Conservation (phyloP, 1,140 invertebrate genomes). For the Aricia agestis region DNA sequence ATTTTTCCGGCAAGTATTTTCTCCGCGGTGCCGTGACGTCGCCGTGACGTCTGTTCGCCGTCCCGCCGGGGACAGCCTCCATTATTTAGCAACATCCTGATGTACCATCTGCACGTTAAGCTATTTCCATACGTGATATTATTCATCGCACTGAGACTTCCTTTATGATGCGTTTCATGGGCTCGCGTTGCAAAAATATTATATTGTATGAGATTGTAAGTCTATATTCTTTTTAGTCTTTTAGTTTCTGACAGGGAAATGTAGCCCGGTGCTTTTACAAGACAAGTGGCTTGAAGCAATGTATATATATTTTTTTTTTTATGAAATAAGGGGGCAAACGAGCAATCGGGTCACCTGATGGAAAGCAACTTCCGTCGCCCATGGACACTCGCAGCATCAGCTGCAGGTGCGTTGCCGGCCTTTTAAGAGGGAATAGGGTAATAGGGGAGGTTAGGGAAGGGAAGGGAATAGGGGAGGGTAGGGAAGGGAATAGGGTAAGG, state of each 20-base stretch:
- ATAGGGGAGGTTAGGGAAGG: no score
- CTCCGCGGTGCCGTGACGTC: slow-evolving; percentile 36
- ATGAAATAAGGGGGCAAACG: no score
- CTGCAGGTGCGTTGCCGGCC: no score
- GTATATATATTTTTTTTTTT: no score
- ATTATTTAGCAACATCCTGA: slow-evolving; percentile 52
- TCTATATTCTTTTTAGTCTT: background rate
- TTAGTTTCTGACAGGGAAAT: background rate
- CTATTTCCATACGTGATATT: slow-evolving; percentile 32
- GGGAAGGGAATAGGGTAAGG: no score
- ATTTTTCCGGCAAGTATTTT: slow-evolving; percentile 46
- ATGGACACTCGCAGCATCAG: no score
- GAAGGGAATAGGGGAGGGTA: no score
- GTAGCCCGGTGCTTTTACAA: background rate
- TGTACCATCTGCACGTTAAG: slow-evolving; percentile 29
- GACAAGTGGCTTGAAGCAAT: no score
- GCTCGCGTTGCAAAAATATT: background rate
- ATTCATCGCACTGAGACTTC: slow-evolving; percentile 21
- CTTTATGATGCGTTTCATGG: background rate
- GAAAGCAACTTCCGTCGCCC: no score
- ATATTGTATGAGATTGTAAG: background rate
- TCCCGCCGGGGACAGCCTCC: slow-evolving; percentile 47
- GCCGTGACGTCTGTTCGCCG: slow-evolving; percentile 47
- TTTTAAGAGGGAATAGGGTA: no score
- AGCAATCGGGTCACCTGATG: no score